Percentiles rank a stretch among this genome's conserved stretches.
These are phyloP conservation scores for Uloborus plumipes DNA, from an alignment of 2,888 invertebrate genomes.

Conservation along the genomic window DNA sequence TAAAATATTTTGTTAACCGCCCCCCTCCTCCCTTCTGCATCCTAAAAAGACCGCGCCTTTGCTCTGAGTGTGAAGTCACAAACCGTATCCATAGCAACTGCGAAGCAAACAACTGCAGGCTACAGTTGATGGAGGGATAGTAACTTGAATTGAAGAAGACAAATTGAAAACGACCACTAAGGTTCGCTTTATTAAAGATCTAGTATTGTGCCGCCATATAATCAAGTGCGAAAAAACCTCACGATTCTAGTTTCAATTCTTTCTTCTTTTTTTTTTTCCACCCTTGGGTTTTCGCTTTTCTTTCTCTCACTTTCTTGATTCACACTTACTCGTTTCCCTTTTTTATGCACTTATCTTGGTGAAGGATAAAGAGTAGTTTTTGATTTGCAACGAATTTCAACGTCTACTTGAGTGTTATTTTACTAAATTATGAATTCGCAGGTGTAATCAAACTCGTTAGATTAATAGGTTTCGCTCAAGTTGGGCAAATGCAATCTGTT, in stretches of 20 bases:
- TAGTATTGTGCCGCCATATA: slow-evolving; percentile 42
- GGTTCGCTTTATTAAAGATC: slow-evolving; percentile 5
- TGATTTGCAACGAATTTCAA: too few relatives aligned
- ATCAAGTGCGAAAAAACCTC: slow-evolving; percentile 46
- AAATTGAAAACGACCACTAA: slow-evolving; percentile 8
- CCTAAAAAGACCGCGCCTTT: too few relatives aligned
- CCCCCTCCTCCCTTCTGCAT: too few relatives aligned
- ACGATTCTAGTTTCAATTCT: slow-evolving; percentile 30
- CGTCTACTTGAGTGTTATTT: too few relatives aligned
- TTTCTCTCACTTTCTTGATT: not conserved
- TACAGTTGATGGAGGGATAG: not conserved
- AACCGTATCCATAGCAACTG: not conserved
- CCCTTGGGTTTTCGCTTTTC: not conserved
- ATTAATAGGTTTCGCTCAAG: too few relatives aligned
- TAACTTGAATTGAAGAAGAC: slow-evolving; percentile 4
- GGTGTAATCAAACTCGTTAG: too few relatives aligned
- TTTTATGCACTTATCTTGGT: not conserved
- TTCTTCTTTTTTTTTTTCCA: slow-evolving; percentile 7
- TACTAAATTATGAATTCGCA: too few relatives aligned
- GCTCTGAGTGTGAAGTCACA: not conserved
- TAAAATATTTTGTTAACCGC: too few relatives aligned
- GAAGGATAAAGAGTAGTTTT: too few relatives aligned
- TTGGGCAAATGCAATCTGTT: too few relatives aligned
- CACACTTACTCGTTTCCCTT: not conserved
- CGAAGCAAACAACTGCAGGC: not conserved